These are phyloP conservation scores for Muntiacus muntjak DNA, from an alignment of 2,113 vertebrate species.

Conservation along the genomic window DNA sequence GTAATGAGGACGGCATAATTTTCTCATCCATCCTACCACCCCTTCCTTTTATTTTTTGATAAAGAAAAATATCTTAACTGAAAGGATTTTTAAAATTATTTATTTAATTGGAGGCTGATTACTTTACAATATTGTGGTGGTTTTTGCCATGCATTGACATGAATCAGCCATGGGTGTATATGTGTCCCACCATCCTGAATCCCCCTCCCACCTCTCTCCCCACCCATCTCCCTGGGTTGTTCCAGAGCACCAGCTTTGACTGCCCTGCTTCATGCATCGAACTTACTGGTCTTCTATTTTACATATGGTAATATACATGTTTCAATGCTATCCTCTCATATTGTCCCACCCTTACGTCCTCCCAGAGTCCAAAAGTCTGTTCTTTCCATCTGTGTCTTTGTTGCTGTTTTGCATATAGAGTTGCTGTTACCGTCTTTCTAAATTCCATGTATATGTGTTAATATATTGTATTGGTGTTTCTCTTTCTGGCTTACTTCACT, in stretches of 20 bases:
- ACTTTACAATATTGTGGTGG: not conserved
- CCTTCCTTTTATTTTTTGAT: fast-evolving
- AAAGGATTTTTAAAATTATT: not conserved
- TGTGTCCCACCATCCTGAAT: not conserved
- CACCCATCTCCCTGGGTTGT: not conserved
- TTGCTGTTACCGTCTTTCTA: not conserved
- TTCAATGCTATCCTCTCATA: not conserved
- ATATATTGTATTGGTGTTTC: not conserved
- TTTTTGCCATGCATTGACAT: not conserved
- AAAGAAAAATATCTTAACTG: not conserved
- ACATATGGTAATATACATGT: not conserved
- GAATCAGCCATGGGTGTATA: not conserved
- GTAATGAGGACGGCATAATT: not conserved
- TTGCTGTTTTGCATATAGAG: not conserved
- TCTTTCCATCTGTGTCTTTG: not conserved
- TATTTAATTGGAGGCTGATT: not conserved
- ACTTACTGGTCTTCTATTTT: not conserved
- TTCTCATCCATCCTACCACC: not conserved
- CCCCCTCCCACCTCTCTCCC: not conserved
- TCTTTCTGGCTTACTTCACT: not conserved
- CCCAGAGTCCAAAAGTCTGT: not conserved
- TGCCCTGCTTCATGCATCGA: not conserved
- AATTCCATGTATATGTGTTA: not conserved
- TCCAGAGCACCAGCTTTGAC: not conserved
- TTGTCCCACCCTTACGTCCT: not conserved